Conservation (phyloP, 2,113 vertebrate genomes). For the Rhadina sibilatrix region DNA sequence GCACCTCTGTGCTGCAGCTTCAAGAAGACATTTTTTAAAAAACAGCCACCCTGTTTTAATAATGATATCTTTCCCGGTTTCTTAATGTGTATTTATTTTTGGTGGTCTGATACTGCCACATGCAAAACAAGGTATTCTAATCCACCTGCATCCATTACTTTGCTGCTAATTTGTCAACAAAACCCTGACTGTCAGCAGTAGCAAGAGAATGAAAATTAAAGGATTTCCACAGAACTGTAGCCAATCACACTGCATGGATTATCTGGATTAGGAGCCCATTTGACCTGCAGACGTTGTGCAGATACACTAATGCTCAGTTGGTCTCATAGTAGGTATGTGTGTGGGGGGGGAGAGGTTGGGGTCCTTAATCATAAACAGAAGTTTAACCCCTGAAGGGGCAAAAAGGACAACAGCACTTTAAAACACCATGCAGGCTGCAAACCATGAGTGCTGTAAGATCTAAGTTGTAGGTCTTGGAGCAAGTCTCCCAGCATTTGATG, state of each 20-base stretch:
- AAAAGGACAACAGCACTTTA: not conserved
- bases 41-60: not conserved
- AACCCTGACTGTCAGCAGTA: conserved; percentile 3
- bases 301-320: conserved; percentile 27
- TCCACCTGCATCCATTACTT: conserved; percentile 1
- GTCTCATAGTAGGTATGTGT: not conserved
- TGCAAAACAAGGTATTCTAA: not conserved
- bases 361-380: not conserved
- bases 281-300: conserved; percentile 20
- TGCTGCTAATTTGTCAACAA: conserved; percentile 39
- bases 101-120: not conserved
- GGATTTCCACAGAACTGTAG: conserved; percentile 42
- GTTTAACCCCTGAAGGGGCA: not conserved
- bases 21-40: not conserved
- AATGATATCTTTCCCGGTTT: rapidly evolving
- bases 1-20: not conserved
- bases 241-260: conserved; percentile 49
- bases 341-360: not conserved
- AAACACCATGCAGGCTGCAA: not conserved
- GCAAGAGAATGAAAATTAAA: conserved; percentile 40
- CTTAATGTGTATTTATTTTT: not conserved
- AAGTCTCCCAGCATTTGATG: not conserved
- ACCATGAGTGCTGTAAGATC: not conserved
- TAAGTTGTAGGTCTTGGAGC: not conserved
- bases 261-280: conserved; percentile 56